Percentiles rank a stretch among this genome's conserved stretches.
phyloP scores from a whole-genome alignment of 2,888 invertebrate genomes.

The Dexiosoma caninum region DNA sequence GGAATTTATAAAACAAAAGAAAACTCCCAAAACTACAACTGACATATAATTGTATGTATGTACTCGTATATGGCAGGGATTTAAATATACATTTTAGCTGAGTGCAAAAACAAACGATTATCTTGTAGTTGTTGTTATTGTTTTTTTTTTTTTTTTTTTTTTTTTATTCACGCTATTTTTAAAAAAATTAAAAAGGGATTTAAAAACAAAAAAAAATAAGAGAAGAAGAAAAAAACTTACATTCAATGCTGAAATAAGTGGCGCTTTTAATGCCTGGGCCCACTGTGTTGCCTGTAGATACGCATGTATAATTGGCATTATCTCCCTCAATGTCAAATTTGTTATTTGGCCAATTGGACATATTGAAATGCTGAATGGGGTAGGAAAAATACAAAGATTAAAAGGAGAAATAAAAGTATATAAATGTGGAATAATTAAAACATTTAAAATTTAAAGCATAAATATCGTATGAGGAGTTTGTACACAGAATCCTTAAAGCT shows the following conservation, averaged over 20 bases:
- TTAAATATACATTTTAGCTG: slow-evolving; percentile 21
- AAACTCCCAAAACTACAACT: slow-evolving; percentile 42
- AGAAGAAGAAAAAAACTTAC: slow-evolving; percentile 80
- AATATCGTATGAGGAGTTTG: no score
- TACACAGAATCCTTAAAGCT: no score
- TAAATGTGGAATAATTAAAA: not conserved
- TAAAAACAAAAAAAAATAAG: not conserved
- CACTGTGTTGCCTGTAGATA: slow-evolving; percentile 86
- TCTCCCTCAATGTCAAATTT: slow-evolving; percentile 87
- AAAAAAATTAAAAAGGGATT: slow-evolving; percentile 38
- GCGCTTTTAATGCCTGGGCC: slow-evolving; percentile 90
- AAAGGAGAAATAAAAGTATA: no score
- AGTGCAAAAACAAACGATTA: slow-evolving; percentile 19
- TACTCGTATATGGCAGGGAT: slow-evolving; percentile 50
- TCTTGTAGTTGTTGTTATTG: no score
- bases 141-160: slow-evolving; percentile 30
- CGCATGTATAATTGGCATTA: slow-evolving; percentile 90
- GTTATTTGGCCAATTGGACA: slow-evolving; percentile 89
- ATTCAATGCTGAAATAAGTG: slow-evolving; percentile 92
- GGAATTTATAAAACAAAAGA: slow-evolving; percentile 2
- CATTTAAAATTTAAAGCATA: not conserved
- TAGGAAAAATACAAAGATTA: slow-evolving; percentile 12
- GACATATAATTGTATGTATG: no score
- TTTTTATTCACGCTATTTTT: slow-evolving; percentile 25
- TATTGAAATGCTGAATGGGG: slow-evolving; percentile 85